phyloP scores from a whole-genome alignment of 64 coral and sea anemone genomes.

The Montipora cactus region DNA sequence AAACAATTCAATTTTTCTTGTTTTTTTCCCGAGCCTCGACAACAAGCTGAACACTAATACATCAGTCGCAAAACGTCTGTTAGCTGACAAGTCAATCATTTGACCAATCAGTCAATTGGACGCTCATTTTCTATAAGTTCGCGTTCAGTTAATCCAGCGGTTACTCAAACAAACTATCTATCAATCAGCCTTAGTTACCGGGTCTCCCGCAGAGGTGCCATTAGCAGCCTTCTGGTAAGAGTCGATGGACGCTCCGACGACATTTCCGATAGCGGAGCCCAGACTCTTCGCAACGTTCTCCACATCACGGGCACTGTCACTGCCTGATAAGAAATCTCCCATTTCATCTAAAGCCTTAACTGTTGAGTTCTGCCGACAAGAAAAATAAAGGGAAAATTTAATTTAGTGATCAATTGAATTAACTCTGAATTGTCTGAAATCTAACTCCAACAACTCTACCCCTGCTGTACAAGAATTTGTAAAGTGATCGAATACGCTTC shows the following conservation, averaged over 20 bases:
- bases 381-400: background rate
- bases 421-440: background rate
- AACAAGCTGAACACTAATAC: too few species aligned
- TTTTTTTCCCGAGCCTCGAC: too few species aligned
- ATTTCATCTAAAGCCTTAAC: constrained; percentile 66
- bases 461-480: too few species aligned
- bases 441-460: background rate
- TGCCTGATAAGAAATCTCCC: constrained; percentile 57
- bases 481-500: background rate
- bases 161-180: background rate
- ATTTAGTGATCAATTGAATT: background rate
- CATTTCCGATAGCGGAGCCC: constrained; percentile 69
- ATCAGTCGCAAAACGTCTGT: too few species aligned
- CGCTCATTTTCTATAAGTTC: background rate
- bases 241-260: constrained; percentile 63
- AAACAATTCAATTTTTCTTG: too few species aligned
- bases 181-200: constrained; percentile 31
- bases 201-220: constrained; percentile 50
- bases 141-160: background rate
- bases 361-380: constrained; percentile 45
- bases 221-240: constrained; percentile 62
- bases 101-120: background rate
- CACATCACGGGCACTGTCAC: constrained; percentile 57
- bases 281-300: constrained; percentile 70
- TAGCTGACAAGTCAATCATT: background rate